Evolutionary conservation across 2,113 vertebrate species (phyloP), one percentile per base, ranked within the genome.

Genomic region (Sclerurus mexicanus): DNA sequence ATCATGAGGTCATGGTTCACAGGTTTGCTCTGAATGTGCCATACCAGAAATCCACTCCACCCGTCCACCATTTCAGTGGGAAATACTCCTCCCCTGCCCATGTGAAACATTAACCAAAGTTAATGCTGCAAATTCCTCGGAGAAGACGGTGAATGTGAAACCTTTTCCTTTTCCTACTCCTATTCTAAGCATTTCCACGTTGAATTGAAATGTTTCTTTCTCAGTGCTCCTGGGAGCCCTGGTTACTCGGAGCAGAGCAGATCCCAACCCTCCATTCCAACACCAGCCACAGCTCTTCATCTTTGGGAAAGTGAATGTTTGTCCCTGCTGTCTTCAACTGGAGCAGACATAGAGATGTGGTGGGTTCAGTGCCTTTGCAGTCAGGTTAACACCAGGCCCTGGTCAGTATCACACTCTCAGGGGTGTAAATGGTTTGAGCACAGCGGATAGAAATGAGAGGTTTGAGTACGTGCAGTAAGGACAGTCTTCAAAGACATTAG

Each of bases 391-490:
- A 2, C 3, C n/a, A 66, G 53, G 49, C 30, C 33, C 39, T 80
- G 63, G 58, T 64, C 16, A 40, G 12, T n/a, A 56, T 46, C 64
- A 22, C 5, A 8, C 5, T 40, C 27, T 44, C 1, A 4, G 33
- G 50, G 30, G 7, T 46, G 14, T 37, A 30, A 82, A 71, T 28
- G 7, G 5, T 42, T 81, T 42, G 67, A 63, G 17, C 47, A 53
- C 1, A 1, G 35, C 9, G 22, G 16, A 25, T 50, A 14, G 80
- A 77, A 94, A 39, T 14, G 10, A 74, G 60, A 77, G 8, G 16
- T 60, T 64, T 79, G 66, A 71, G 16, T 20, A 37, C 1, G 1
- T 0, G 0, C 24, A 42, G 31, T 62, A 49, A 80, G 23, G 33
- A 50, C 39, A 56, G 12, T 80, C n/a, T 88, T 73, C 42, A 53